phyloP scores from a whole-genome alignment of 2,113 vertebrate genomes.

The Pristiophorus japonicus region DNA sequence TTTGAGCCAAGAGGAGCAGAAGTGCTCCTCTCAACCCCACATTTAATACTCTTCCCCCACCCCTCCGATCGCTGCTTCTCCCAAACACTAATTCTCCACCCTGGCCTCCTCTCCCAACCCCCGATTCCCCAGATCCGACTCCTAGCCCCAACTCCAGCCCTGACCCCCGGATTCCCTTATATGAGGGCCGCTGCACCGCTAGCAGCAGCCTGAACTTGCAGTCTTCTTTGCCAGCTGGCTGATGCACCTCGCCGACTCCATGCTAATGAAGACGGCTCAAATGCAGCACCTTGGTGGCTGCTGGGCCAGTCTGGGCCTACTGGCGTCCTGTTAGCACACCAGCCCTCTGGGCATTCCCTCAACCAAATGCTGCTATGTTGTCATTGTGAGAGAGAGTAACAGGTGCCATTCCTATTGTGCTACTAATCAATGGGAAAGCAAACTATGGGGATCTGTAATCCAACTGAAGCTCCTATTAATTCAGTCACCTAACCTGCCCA shows the following conservation, averaged over 20 bases:
- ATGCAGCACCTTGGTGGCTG: not conserved
- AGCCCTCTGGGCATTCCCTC: too few relatives aligned
- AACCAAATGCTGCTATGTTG: too few relatives aligned
- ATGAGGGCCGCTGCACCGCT: not conserved
- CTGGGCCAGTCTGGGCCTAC: too few relatives aligned
- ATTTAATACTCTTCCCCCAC: too few relatives aligned
- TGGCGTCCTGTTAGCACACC: too few relatives aligned
- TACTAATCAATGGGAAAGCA: not conserved
- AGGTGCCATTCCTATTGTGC: not conserved
- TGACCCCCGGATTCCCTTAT: not conserved
- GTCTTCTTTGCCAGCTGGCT: not conserved
- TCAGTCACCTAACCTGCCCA: not conserved
- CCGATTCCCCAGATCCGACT: too few relatives aligned
- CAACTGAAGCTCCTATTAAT: not conserved
- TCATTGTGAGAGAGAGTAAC: not conserved
- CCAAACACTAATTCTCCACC: not conserved
- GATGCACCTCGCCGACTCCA: not conserved
- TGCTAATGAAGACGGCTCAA: not conserved
- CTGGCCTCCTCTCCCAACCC: not conserved
- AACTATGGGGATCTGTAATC: not conserved
- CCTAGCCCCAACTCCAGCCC: not conserved
- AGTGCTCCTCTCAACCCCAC: not conserved
- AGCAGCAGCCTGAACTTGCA: not conserved
- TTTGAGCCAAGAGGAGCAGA: not conserved
- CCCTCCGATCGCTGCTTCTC: not conserved